These are phyloP conservation scores for Neotragus moschatus DNA, from an alignment of 2,113 vertebrate species.

Conservation along the genomic window DNA sequence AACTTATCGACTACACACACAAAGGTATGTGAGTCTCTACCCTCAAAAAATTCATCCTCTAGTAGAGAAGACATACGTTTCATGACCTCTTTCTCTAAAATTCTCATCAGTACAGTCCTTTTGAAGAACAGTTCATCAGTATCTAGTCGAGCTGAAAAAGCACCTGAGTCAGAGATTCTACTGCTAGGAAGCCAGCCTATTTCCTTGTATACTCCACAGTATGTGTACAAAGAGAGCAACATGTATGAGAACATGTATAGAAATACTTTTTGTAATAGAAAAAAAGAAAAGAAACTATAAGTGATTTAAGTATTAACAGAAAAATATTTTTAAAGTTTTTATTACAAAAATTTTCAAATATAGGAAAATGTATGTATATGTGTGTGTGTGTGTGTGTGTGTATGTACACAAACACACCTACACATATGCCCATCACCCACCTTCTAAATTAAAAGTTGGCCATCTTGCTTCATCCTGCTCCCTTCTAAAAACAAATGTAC, in stretches of 20 bases:
- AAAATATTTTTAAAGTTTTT: not conserved
- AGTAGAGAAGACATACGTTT: not conserved
- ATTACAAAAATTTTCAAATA: not conserved
- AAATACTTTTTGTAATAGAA: not conserved
- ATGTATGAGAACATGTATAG: not conserved
- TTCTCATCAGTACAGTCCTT: not conserved
- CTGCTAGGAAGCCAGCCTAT: not conserved
- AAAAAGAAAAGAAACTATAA: not conserved
- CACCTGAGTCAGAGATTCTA: not conserved
- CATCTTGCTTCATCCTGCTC: not conserved
- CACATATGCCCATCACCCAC: not conserved
- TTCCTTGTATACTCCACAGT: not conserved
- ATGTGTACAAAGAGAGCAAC: not conserved
- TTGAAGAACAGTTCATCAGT: not conserved
- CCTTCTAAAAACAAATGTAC: not conserved
- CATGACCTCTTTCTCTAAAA: not conserved
- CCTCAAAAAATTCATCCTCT: not conserved
- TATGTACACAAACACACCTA: not conserved
- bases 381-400: not conserved
- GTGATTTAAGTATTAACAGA: not conserved
- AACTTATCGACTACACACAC: not conserved
- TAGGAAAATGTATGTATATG: not conserved
- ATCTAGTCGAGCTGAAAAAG: not conserved
- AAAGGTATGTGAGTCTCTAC: not conserved
- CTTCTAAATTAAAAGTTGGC: slow-evolving; percentile 19